A percentile compares a stretch with the other conserved stretches of the same genome.
Conservation (phyloP, 2,113 vertebrate genomes). For the Eonycteris spelaea region DNA sequence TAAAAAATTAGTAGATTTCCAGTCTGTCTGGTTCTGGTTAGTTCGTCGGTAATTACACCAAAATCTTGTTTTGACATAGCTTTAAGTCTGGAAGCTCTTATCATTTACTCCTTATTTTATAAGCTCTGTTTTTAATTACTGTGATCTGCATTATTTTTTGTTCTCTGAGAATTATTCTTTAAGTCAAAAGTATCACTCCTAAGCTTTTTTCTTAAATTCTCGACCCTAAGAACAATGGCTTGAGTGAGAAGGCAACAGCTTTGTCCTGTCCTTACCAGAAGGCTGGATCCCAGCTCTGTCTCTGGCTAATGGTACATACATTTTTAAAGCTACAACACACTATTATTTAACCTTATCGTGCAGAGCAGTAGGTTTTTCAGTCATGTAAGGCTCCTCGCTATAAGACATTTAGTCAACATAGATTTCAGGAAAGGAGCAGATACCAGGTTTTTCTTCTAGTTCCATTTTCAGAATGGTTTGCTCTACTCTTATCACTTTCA, state of each 20-base stretch:
- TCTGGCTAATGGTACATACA: not conserved
- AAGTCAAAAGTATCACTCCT: not conserved
- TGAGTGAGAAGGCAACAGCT: not conserved
- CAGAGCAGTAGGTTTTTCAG: not conserved
- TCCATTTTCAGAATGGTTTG: not conserved
- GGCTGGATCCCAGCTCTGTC: not conserved
- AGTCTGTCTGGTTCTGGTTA: not conserved
- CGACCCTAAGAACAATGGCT: not conserved
- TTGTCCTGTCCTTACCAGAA: not conserved
- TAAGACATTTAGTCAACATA: not conserved
- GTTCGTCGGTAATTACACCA: not conserved
- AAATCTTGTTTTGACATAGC: not conserved
- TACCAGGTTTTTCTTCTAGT: not conserved
- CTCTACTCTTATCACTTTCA: not conserved
- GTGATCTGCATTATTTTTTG: not conserved
- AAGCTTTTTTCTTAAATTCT: not conserved
- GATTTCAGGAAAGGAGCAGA: not conserved
- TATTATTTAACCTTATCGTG: not conserved
- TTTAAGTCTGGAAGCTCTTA: not conserved
- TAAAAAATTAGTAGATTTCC: not conserved
- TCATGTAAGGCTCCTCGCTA: not conserved
- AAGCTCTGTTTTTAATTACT: not conserved
- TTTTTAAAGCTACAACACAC: not conserved
- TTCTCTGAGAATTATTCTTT: not conserved
- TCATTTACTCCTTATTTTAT: not conserved